Conservation (phyloP, 37 sponge, comb jelly and placozoan genomes). For the Eunapius fragilis region DNA sequence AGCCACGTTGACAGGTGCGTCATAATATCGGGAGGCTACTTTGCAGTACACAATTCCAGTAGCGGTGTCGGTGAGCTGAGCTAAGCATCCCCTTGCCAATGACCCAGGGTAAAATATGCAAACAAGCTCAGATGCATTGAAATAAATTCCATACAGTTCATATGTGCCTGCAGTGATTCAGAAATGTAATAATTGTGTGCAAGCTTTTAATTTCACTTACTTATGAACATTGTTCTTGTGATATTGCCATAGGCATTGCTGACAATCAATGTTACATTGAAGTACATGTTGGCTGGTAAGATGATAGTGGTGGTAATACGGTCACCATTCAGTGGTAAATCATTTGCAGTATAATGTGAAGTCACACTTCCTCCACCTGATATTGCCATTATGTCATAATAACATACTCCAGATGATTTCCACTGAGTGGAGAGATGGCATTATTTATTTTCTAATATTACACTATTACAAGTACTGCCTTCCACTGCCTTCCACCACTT, state of each 20-base stretch:
- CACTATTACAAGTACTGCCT: too few relatives aligned
- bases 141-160: neutral
- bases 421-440: neutral
- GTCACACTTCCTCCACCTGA: neutral
- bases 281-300: neutral
- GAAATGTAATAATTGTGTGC: neutral
- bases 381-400: neutral
- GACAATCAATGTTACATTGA: neutral
- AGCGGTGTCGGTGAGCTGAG: neutral
- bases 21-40: neutral
- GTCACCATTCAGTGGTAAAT: neutral
- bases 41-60: neutral
- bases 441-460: too few relatives aligned
- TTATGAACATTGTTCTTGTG: neutral
- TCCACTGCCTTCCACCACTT: too few relatives aligned
- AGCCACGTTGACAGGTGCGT: neutral
- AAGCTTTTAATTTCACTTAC: neutral
- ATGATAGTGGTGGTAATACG: neutral
- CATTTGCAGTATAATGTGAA: neutral
- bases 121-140: neutral
- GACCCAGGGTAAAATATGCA: neutral
- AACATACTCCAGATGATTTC: neutral
- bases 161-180: neutral
- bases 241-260: neutral
- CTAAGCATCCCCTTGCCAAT: neutral